Percentiles rank a stretch among this genome's conserved stretches.
Evolutionary conservation across 2,113 vertebrate species (phyloP).

Genomic region (Sula dactylatra): DNA sequence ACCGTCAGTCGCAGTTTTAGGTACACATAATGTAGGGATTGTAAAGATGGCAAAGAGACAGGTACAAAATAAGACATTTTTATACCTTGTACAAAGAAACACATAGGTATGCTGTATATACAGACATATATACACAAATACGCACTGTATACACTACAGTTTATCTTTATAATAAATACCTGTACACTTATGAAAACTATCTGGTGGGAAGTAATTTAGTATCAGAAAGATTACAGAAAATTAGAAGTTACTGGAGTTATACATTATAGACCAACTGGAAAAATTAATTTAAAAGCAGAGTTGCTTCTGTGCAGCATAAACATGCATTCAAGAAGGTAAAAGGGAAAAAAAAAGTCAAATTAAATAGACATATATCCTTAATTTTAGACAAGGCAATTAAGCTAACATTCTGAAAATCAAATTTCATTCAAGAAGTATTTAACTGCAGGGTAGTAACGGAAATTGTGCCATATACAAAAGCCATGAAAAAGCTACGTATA

Average conservation of each 20-base stretch:
- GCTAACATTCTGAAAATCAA: not conserved
- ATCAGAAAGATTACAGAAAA: not conserved
- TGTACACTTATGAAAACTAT: not conserved
- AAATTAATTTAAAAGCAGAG: not conserved
- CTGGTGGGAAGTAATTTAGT: not conserved
- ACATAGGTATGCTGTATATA: not conserved
- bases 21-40: not conserved
- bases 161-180: not conserved
- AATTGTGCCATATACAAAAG: not conserved
- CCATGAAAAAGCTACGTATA: not conserved
- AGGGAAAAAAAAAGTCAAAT: not conserved
- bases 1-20: not conserved
- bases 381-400: not conserved
- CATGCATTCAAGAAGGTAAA: not conserved
- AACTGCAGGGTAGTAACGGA: not conserved
- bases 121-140: not conserved
- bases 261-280: not conserved
- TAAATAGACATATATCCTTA: not conserved
- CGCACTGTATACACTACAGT: not conserved
- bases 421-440: not conserved
- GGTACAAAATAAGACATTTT: not conserved
- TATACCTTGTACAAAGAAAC: not conserved
- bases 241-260: not conserved
- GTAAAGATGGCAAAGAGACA: not conserved
- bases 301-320: not conserved